A percentile compares a stretch with the other conserved stretches of the same genome.
These are phyloP conservation scores for Pangasius djambal DNA, from an alignment of 2,797 vertebrate genomes.

Conservation along the genomic window DNA sequence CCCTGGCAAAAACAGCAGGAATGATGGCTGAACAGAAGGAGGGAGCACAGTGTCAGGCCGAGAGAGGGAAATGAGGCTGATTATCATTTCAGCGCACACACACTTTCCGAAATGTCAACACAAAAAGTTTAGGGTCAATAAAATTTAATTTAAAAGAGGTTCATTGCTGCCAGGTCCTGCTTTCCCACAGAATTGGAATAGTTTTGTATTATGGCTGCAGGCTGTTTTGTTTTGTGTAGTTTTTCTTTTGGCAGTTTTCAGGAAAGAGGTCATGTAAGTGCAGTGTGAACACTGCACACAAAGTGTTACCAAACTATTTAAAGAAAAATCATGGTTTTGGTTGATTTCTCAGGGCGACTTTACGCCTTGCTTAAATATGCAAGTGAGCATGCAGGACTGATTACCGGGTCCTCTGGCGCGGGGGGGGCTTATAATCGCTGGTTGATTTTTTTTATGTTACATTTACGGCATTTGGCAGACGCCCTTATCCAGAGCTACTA, in stretches of 20 bases:
- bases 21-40: constrained; percentile 60
- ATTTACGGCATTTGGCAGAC: too few species aligned
- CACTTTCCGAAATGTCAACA: constrained; percentile 31
- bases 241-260: neutral
- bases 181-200: too few species aligned
- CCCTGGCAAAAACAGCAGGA: constrained; percentile 65
- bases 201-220: neutral
- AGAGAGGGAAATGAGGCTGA: constrained; percentile 45
- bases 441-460: too few species aligned
- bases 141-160: constrained; percentile 5
- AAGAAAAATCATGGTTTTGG: neutral
- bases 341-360: neutral
- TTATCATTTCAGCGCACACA: constrained; percentile 56
- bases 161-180: neutral
- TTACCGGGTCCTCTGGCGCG: neutral
- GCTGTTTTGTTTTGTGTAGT: constrained; percentile 17
- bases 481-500: too few species aligned
- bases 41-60: constrained; percentile 59
- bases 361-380: neutral
- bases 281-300: neutral
- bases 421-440: neutral
- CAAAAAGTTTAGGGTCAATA: neutral
- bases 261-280: neutral
- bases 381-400: neutral
- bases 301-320: neutral